Base-by-base conservation (phyloP, 2,113 vertebrate genomes). In the Mugil cephalus region DNA sequence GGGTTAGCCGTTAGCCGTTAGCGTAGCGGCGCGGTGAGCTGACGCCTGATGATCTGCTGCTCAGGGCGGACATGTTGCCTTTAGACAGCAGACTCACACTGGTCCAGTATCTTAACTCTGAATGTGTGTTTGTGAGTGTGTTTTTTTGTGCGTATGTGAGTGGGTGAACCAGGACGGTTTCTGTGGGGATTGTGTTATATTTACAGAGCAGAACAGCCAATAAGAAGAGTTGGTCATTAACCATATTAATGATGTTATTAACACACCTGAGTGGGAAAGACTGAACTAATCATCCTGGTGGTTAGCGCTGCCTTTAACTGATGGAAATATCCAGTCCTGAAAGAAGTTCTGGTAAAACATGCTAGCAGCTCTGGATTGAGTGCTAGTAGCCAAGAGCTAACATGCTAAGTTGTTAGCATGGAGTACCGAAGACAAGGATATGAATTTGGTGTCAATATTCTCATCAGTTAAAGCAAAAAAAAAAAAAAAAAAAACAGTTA, bases 61-160 rank as follows among this genome's bases (percentile, higher is more conserved):
- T 59, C 30, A 50, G 65, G 80, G 63, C 19, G 10, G 79, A 84
- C 76, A 65, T 70, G 84, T 87, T 90, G 90, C 85, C 88, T 91
- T 90, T 38, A 56, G 67, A 82, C 85, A 86, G 85, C 87, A 76
- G 79, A 83, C 88, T 88, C 87, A 80, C 90, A 83, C 87, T 85
- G 87, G 81, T 90, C 87, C 82, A 74, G 69, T 67, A 73, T 38
- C 40, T 52, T 70, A 60, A 69, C 62, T 74, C 15, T 61, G 46
- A 62, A 54, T 73, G 58, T 60, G 35, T 74, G 5, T 52, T 9
- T 54, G 66, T 30, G 56, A 53, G 54, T 73, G 34, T 42, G n/a
- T 47, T 24, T 34, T 13, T 21, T 10, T 17, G 64, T 4, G 51
- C 55, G 36, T 43, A 4, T 11, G 45, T 79, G 68, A 55, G 67